phyloP scores from a whole-genome alignment of 2,888 invertebrate species.

The Sclerodermus sp. region DNA sequence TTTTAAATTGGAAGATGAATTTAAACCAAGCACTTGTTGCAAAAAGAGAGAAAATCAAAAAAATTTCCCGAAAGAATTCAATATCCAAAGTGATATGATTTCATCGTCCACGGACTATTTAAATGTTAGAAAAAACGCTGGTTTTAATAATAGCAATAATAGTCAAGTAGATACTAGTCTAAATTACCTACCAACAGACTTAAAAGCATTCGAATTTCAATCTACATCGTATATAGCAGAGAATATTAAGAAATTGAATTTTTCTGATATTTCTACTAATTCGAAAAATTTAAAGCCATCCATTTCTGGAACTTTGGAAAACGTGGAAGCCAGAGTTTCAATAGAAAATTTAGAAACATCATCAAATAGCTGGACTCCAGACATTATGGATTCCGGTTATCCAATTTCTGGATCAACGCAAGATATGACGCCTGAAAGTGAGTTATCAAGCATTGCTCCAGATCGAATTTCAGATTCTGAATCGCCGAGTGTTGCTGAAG shows the following conservation, averaged over 20 bases:
- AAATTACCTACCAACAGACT: too few relatives aligned
- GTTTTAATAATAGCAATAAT: too few relatives aligned
- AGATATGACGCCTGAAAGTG: slow-evolving; percentile 45
- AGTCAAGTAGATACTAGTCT: too few relatives aligned
- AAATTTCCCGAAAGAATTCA: too few relatives aligned
- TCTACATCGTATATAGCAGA: neutral
- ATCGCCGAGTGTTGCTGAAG: slow-evolving; percentile 38
- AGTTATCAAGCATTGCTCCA: slow-evolving; percentile 42
- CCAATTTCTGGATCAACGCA: slow-evolving; percentile 45
- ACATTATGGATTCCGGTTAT: slow-evolving; percentile 50
- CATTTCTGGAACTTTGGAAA: slow-evolving; percentile 12
- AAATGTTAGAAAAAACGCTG: too few relatives aligned
- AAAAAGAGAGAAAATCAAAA: too few relatives aligned
- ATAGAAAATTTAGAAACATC: slow-evolving; percentile 34
- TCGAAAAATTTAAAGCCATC: neutral
- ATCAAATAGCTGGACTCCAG: slow-evolving; percentile 44
- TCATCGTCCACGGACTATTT: too few relatives aligned
- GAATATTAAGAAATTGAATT: too few relatives aligned
- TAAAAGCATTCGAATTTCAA: neutral
- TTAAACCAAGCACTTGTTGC: too few relatives aligned
- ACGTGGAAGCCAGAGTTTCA: slow-evolving; percentile 21
- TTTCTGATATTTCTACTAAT: too few relatives aligned
- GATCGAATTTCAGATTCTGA: slow-evolving; percentile 36
- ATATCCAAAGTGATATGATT: too few relatives aligned
- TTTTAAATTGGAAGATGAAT: too few relatives aligned